A percentile compares a stretch with the other conserved stretches of the same genome.
phyloP scores from a whole-genome alignment of 2,113 vertebrate genomes.

The Oriolus oriolus region DNA sequence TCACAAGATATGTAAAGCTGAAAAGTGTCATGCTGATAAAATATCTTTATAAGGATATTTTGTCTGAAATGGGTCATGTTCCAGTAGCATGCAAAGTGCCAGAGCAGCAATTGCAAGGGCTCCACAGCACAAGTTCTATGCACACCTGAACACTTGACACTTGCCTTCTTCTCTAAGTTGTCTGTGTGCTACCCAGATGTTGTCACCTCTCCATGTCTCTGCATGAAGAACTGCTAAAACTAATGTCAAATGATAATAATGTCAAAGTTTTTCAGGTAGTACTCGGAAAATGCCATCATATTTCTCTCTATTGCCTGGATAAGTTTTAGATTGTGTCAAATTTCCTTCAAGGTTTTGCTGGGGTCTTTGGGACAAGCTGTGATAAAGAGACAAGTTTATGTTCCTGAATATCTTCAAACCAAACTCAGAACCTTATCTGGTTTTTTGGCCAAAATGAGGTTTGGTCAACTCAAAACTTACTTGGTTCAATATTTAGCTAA shows the following conservation, averaged over 20 bases:
- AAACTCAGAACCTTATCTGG: neutral
- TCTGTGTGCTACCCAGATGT: neutral
- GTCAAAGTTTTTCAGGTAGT: neutral
- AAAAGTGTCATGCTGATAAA: neutral
- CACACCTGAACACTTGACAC: neutral
- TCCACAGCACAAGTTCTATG: accelerated
- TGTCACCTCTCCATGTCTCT: neutral
- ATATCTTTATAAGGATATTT: neutral
- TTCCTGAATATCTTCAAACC: neutral
- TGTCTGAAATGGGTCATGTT: neutral
- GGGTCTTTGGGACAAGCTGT: neutral
- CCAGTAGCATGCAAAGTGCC: neutral
- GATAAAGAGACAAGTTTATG: neutral
- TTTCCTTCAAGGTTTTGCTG: neutral
- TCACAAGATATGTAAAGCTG: neutral
- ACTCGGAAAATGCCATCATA: neutral
- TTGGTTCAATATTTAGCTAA: neutral
- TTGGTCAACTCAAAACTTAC: neutral
- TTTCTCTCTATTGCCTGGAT: neutral
- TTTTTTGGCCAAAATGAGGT: neutral
- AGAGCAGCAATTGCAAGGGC: neutral
- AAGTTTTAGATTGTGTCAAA: neutral
- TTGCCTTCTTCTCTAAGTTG: neutral
- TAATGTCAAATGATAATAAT: neutral
- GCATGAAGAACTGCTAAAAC: neutral